Evolutionary conservation across 1,140 invertebrate species (phyloP).

Genomic region (Kradibia gibbosae): DNA sequence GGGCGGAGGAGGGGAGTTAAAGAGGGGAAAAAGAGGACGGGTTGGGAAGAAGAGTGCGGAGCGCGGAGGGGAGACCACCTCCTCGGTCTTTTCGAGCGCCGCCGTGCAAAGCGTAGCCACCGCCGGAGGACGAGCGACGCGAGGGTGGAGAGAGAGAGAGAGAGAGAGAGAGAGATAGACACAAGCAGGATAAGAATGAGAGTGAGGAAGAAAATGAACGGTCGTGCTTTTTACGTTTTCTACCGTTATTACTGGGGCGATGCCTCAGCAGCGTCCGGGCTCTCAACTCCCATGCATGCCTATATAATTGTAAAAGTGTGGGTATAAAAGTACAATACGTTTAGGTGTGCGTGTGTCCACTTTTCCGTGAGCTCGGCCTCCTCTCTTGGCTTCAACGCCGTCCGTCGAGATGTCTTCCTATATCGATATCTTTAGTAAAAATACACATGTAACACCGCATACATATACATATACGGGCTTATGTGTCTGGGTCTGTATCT

Average conservation of each 20-base stretch:
- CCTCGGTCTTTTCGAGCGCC: background rate
- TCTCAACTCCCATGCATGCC: background rate
- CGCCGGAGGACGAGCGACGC: background rate
- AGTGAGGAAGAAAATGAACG: background rate
- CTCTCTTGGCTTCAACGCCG: background rate
- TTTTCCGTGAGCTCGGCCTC: background rate
- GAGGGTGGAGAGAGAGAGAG: background rate
- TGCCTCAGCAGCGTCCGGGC: constrained; percentile 14
- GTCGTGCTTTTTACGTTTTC: constrained; percentile 3
- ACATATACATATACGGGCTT: too few species aligned
- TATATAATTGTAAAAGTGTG: background rate
- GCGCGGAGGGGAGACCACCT: background rate
- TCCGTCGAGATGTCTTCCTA: background rate
- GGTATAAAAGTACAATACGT: background rate
- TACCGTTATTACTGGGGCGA: constrained; percentile 32
- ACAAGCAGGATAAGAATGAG: background rate
- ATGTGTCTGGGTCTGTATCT: too few species aligned
- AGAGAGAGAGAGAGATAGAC: background rate
- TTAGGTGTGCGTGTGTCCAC: background rate
- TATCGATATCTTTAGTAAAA: background rate
- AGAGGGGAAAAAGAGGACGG: too few species aligned
- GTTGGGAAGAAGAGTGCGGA: too few species aligned
- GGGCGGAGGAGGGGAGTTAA: too few species aligned
- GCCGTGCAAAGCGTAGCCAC: background rate
- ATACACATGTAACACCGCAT: constrained; percentile 21